Conservation (phyloP, 2,113 vertebrate species). For the Catagonus wagneri region DNA sequence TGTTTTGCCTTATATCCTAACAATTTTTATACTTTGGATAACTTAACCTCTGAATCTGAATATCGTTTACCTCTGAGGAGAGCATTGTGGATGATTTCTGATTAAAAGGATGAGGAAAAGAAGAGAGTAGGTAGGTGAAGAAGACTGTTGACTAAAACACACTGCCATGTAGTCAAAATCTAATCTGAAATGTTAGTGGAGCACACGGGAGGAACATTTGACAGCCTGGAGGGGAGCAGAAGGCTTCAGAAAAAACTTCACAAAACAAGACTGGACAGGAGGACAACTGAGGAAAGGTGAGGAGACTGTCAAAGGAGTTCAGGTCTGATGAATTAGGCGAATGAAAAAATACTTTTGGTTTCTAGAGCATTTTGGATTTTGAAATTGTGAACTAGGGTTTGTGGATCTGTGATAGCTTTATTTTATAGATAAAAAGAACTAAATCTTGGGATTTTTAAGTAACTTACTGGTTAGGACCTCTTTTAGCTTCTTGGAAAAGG, state of each 20-base stretch:
- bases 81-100: neutral
- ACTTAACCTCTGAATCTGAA: slow-evolving; percentile 24
- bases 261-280: neutral
- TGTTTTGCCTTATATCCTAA: neutral
- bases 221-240: neutral
- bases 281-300: neutral
- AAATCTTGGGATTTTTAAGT: neutral
- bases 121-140: neutral
- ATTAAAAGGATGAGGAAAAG: slow-evolving; percentile 2
- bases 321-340: neutral
- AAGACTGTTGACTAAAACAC: neutral
- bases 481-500: neutral
- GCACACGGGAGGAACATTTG: neutral
- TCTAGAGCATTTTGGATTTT: slow-evolving; percentile 34
- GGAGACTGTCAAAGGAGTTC: neutral
- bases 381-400: neutral
- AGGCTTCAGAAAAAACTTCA: neutral
- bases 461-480: neutral
- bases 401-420: neutral
- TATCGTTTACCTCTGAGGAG: neutral
- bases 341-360: slow-evolving; percentile 1
- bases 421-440: slow-evolving; percentile 2
- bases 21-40: slow-evolving; percentile 9
- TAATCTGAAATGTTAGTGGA: neutral
- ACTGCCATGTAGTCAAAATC: neutral